These are phyloP conservation scores for Mionectes macconnelli DNA, from an alignment of 2,113 vertebrate species.

Conservation along the genomic window DNA sequence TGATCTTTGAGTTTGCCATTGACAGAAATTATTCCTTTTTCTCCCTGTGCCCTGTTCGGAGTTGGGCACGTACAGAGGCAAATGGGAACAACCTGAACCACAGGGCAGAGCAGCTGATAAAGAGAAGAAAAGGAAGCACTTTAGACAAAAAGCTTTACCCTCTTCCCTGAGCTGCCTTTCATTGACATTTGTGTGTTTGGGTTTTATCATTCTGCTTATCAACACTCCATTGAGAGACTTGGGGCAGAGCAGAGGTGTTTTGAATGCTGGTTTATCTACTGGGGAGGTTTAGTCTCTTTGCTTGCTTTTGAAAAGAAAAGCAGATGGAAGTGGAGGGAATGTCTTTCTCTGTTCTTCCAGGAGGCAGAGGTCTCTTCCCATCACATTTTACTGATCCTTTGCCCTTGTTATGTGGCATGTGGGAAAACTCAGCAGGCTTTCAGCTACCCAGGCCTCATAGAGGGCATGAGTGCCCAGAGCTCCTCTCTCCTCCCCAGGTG, in stretches of 20 bases:
- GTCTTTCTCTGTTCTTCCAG: neutral
- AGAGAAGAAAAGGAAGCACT: neutral
- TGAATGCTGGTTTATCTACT: neutral
- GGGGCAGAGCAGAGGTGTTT: neutral
- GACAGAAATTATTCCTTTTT: neutral
- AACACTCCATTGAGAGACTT: accelerated
- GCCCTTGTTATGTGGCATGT: neutral
- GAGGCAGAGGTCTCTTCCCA: neutral
- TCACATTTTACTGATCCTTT: neutral
- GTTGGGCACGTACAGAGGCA: accelerated
- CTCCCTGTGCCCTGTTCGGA: accelerated
- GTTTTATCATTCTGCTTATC: neutral
- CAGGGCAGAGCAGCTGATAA: neutral
- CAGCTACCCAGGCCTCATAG: accelerated
- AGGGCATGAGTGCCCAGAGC: neutral
- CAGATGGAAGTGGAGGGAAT: neutral
- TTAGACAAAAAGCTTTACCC: neutral
- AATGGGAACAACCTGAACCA: neutral
- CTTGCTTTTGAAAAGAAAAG: neutral
- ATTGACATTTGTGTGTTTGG: neutral
- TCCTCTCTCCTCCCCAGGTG: neutral
- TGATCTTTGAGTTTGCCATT: neutral
- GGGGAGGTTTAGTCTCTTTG: neutral
- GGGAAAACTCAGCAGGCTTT: neutral
- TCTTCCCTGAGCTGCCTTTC: neutral